phyloP scores from a whole-genome alignment of 2,797 vertebrate species.

The Ctenopoma multispine region DNA sequence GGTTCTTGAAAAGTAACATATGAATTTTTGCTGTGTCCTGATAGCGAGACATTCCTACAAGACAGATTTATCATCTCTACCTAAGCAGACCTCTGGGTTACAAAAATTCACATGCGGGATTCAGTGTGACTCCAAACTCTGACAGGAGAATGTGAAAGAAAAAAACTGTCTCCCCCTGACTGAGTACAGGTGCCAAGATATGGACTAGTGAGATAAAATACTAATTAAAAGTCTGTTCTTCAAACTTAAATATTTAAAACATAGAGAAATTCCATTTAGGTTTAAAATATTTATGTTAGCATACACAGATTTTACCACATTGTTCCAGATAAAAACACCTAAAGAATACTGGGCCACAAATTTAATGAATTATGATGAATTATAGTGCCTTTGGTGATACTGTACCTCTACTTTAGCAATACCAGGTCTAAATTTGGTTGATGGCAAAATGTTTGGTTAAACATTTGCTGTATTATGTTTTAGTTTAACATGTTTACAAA shows the following conservation, averaged over 20 bases:
- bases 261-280: neutral
- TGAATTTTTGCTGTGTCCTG: slow-evolving; percentile 64
- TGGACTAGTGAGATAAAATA: slow-evolving; percentile 10
- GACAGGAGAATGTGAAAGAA: slow-evolving; percentile 37
- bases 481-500: no score
- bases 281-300: no score
- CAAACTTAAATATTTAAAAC: slow-evolving; percentile 20
- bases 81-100: slow-evolving; percentile 60
- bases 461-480: no score
- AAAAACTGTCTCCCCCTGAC: slow-evolving; percentile 19
- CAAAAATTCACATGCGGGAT: slow-evolving; percentile 61
- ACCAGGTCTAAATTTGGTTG: neutral
- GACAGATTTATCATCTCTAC: slow-evolving; percentile 77
- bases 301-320: neutral
- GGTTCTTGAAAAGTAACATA: slow-evolving; percentile 58
- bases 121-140: slow-evolving; percentile 40
- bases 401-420: neutral
- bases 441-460: no score
- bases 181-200: slow-evolving; percentile 13
- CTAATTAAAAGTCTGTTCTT: slow-evolving; percentile 5
- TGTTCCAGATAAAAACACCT: neutral
- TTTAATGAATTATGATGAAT: neutral
- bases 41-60: slow-evolving; percentile 71
- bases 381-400: neutral
- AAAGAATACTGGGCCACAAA: neutral